Percentiles rank a stretch among this genome's conserved stretches.
Evolutionary conservation across 2,797 vertebrate species (phyloP).

Genomic region (Anguilla pacifica): DNA sequence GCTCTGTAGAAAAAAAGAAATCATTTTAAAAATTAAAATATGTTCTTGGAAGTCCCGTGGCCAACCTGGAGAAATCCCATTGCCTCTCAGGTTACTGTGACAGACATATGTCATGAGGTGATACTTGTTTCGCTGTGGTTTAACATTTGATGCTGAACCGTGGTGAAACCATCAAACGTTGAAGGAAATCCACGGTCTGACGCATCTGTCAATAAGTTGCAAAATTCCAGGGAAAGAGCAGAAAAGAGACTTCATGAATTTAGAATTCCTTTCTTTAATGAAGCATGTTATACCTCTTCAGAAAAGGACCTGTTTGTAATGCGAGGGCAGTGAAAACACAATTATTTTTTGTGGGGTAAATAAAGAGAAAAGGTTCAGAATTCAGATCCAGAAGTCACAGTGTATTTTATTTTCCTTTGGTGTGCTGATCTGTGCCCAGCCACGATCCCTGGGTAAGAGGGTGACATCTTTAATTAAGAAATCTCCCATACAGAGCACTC

Average conservation of each 20-base stretch:
- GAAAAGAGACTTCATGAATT: background rate
- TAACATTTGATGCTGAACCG: background rate
- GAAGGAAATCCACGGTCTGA: background rate
- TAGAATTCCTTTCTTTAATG: background rate
- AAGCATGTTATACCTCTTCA: background rate
- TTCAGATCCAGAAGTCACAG: background rate
- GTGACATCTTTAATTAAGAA: conserved; percentile 71
- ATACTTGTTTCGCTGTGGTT: background rate
- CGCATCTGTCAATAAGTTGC: background rate
- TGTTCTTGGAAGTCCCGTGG: background rate
- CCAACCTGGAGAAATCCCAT: background rate
- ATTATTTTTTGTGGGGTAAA: background rate
- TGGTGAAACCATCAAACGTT: background rate
- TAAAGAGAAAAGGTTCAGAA: background rate
- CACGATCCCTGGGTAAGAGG: conserved; percentile 62
- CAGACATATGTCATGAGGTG: too few relatives aligned
- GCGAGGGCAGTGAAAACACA: background rate
- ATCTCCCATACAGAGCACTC: conserved; percentile 58
- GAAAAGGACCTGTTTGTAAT: background rate
- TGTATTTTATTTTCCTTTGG: background rate
- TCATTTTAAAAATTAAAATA: background rate
- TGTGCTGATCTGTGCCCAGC: conserved; percentile 16
- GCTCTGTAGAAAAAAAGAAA: background rate
- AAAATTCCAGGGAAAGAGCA: background rate
- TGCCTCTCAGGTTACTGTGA: background rate